phyloP scores from a whole-genome alignment of 2,113 vertebrate species.

The Cyrtonyx montezumae region DNA sequence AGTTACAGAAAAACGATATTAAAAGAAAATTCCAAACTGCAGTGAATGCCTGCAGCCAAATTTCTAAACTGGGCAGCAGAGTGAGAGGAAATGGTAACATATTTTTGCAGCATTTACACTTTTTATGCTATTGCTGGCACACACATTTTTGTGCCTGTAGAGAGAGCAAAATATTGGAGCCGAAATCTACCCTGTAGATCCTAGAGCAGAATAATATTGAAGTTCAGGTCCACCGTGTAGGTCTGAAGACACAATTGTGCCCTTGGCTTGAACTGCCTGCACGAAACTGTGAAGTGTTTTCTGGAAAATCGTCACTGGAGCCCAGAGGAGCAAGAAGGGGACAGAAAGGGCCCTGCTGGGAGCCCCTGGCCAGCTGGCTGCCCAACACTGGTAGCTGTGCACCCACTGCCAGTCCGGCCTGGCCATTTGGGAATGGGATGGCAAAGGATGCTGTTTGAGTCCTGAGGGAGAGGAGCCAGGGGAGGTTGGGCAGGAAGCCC shows the following conservation, averaged over 20 bases:
- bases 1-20: conserved; percentile 61
- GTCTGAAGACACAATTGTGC: neutral
- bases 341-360: accelerated
- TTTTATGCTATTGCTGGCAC: conserved; percentile 71
- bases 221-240: neutral
- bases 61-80: conserved; percentile 60
- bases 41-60: conserved; percentile 64
- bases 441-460: neutral
- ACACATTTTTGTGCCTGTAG: conserved; percentile 33
- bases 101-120: conserved; percentile 73
- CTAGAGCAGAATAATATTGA: conserved; percentile 27
- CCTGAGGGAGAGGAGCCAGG: neutral
- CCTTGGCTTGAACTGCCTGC: neutral
- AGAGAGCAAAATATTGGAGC: conserved; percentile 49
- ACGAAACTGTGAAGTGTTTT: neutral
- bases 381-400: accelerated
- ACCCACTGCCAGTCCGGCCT: accelerated
- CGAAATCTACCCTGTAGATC: conserved; percentile 50
- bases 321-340: accelerated
- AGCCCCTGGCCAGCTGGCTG: neutral
- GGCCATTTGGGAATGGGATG: accelerated
- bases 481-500: neutral
- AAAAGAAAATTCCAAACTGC: conserved; percentile 68
- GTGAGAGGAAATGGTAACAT: conserved; percentile 71
- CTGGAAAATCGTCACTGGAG: neutral